Evolutionary conservation across 2,113 vertebrate genomes (phyloP).

Genomic region (Silurus asotus): DNA sequence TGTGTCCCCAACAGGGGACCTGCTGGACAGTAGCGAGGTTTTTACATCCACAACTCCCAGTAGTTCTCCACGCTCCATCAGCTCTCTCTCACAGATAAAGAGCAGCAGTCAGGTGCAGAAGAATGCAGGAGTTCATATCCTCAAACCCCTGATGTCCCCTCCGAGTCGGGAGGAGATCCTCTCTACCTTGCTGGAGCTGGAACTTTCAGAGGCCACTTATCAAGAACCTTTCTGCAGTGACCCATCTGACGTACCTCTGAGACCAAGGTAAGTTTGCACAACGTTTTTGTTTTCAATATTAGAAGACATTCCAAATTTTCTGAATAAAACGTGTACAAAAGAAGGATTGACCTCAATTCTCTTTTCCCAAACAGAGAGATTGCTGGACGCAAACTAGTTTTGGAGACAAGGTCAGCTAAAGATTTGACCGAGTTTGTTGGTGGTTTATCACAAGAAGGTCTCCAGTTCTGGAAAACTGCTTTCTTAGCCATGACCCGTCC

Average conservation of each 20-base stretch:
- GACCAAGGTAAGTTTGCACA: conserved; percentile 81
- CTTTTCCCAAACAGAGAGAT: conserved; percentile 82
- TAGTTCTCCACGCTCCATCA: conserved; percentile 90
- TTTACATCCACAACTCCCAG: conserved; percentile 88
- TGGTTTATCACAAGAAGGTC: conserved; percentile 88
- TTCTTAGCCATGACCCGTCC: conserved; percentile 91
- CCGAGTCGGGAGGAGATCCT: conserved; percentile 95
- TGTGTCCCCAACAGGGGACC: conserved; percentile 84
- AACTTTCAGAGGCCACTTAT: conserved; percentile 90
- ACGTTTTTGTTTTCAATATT: background rate
- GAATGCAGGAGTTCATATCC: conserved; percentile 79
- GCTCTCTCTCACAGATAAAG: conserved; percentile 88
- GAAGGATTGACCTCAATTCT: background rate
- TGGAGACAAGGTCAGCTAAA: conserved; percentile 85
- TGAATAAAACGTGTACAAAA: conserved; percentile 6
- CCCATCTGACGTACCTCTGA: conserved; percentile 90
- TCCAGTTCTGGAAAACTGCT: conserved; percentile 94
- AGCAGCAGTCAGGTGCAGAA: conserved; percentile 80
- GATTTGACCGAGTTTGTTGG: conserved; percentile 90
- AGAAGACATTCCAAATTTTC: background rate
- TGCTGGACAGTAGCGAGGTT: conserved; percentile 79
- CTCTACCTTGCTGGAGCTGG: conserved; percentile 85
- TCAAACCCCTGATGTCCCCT: conserved; percentile 97
- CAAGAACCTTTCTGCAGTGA: conserved; percentile 97
- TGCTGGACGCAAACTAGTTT: conserved; percentile 83